Evolutionary conservation across 2,113 vertebrate species (phyloP).

Genomic region (Phoenicopterus ruber): DNA sequence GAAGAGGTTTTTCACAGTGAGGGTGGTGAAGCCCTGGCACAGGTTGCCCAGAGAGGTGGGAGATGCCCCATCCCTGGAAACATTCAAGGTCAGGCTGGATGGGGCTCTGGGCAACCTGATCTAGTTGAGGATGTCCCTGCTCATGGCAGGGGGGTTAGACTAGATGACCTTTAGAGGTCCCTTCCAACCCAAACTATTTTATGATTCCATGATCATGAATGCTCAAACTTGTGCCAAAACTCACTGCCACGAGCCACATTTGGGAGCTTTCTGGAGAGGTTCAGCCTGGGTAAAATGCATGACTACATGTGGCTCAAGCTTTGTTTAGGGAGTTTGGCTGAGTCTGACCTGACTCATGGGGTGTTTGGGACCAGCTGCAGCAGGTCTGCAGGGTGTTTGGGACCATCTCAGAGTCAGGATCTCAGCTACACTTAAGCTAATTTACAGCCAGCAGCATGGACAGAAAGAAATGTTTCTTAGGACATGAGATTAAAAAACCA

Average conservation of each 20-base stretch:
- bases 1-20: too few species aligned
- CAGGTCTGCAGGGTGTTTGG: not conserved
- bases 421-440: not conserved
- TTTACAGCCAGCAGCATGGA: not conserved
- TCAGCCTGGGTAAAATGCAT: not conserved
- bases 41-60: too few species aligned
- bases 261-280: not conserved
- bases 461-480: not conserved
- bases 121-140: too few species aligned
- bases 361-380: not conserved
- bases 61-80: too few species aligned
- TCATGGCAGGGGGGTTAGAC: too few species aligned
- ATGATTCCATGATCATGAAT: too few species aligned
- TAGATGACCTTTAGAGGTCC: too few species aligned
- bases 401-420: not conserved
- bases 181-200: too few species aligned
- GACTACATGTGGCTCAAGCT: not conserved
- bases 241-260: accelerated
- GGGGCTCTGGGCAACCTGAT: too few species aligned
- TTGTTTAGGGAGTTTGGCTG: not conserved
- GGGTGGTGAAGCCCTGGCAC: too few species aligned
- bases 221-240: not conserved
- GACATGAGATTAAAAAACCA: not conserved
- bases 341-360: not conserved
- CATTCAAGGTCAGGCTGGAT: too few species aligned